phyloP scores from a whole-genome alignment of 1,140 invertebrate genomes.

The Drosophila ananassae region DNA sequence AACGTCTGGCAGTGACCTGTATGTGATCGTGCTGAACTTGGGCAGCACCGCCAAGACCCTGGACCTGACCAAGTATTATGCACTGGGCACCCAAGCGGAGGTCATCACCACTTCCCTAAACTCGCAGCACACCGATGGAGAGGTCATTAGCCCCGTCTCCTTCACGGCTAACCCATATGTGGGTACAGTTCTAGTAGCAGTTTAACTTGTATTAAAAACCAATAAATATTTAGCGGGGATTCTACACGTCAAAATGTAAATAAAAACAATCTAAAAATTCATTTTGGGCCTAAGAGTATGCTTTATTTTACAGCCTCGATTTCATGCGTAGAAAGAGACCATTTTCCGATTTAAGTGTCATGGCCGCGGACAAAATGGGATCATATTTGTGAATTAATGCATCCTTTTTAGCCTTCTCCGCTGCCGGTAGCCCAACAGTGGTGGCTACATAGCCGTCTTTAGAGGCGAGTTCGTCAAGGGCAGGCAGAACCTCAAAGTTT shows the following conservation, averaged over 20 bases:
- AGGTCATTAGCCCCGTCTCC: slow-evolving; percentile 46
- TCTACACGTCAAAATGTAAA: not conserved
- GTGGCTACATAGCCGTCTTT: slow-evolving; percentile 63
- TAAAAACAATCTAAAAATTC: not conserved
- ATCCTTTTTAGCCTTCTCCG: slow-evolving; percentile 38
- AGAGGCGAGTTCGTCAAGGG: slow-evolving; percentile 66
- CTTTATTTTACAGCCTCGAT: slow-evolving; percentile 14
- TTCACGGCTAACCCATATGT: slow-evolving; percentile 66
- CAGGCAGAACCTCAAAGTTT: slow-evolving; percentile 72
- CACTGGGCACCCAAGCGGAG: slow-evolving; percentile 61
- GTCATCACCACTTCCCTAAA: slow-evolving; percentile 74
- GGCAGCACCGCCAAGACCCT: slow-evolving; percentile 48
- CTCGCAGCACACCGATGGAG: slow-evolving; percentile 70
- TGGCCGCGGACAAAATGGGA: slow-evolving; percentile 62
- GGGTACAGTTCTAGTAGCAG: slow-evolving; percentile 72
- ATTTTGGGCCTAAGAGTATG: slow-evolving; percentile 3
- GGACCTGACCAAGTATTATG: slow-evolving; percentile 60
- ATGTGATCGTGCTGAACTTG: slow-evolving; percentile 72
- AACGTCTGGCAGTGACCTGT: slow-evolving; percentile 63
- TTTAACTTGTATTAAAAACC: slow-evolving; percentile 24
- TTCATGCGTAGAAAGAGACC: slow-evolving; percentile 65
- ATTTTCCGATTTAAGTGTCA: slow-evolving; percentile 76
- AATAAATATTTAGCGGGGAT: slow-evolving; percentile 4
- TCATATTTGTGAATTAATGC: slow-evolving; percentile 67
- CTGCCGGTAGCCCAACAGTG: slow-evolving; percentile 40